phyloP scores from a whole-genome alignment of 2,113 vertebrate species.

The Piliocolobus tephrosceles region DNA sequence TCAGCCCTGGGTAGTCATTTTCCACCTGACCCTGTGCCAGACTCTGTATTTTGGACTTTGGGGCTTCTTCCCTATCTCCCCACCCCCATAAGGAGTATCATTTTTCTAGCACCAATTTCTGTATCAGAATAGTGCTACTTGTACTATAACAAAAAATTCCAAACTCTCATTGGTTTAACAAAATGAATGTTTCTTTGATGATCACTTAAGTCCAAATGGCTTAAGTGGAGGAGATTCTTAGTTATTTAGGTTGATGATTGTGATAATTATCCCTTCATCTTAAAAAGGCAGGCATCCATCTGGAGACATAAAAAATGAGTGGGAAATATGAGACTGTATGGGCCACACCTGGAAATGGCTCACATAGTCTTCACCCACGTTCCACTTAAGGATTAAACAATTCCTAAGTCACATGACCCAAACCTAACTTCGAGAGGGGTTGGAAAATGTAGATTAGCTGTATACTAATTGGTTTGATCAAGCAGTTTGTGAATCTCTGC shows the following conservation, averaged over 20 bases:
- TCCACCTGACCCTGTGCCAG: neutral
- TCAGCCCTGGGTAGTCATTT: neutral
- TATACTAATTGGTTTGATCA: conserved; percentile 20
- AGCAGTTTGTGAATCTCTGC: neutral
- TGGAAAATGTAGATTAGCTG: neutral
- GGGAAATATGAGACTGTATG: neutral
- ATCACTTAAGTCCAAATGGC: neutral
- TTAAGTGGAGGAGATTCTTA: neutral
- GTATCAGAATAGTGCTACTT: neutral
- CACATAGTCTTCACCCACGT: neutral
- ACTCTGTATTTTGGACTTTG: neutral
- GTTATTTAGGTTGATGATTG: neutral
- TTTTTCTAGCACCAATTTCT: neutral
- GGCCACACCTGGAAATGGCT: neutral
- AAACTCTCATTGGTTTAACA: neutral
- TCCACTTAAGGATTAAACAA: neutral
- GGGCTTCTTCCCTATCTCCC: no score
- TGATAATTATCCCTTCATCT: neutral
- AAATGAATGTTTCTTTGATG: neutral
- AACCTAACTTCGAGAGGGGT: neutral
- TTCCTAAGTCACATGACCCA: neutral
- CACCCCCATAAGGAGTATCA: no score
- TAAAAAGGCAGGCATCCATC: neutral
- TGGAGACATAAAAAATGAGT: neutral
- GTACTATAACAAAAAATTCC: neutral